Base-by-base conservation (phyloP, 2,113 vertebrate genomes). In the Camarhynchus parvulus region DNA sequence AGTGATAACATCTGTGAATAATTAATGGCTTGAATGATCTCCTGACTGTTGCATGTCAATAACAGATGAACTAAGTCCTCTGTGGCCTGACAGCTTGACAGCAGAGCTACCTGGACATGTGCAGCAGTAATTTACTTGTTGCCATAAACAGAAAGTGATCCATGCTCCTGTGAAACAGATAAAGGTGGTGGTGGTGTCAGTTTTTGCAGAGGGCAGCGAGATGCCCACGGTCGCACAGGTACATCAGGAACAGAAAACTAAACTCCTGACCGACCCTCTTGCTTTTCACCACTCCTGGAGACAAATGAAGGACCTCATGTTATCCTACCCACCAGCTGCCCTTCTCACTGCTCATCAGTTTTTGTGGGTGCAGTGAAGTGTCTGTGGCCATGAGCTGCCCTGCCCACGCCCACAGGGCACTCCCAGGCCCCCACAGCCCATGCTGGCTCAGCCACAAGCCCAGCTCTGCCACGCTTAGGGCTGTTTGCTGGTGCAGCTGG, bases 361-460 rank as follows among this genome's bases (percentile, higher is more conserved):
- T 56, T 15, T 52, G 39, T 68, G 42, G 50, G 30, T 66, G 49
- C 42, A 64, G n/a, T 28, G 74, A 39, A 17, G 20, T 58, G 23
- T 70, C 39, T 66, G 23, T 58, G 87, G n/a, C 73, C 4, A 1
- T 41, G 41, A 56, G 33, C 52, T n/a, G 30, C 52, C 55, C 2
- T 3, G 10, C 69, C 37, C 1, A 0, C 0, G 2, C n/a, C 58
- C 2, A 0, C 56, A 24, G 14, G 46, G 35, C 2, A 5, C 46
- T 63, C 11, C 23, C n/a, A 58, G 75, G 33, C 47, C 69, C 33
- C 19, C 3, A 2, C 44, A 72, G 66, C 35, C 17, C 52, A 4
- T 3, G 0, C 8, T 35, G 69, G 47, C 50, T 94, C 49, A 42
- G 56, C n/a, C 41, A 16, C 49, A n/a, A 68, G n/a, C 89, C 74